Evolutionary conservation across 2,113 vertebrate genomes (phyloP), one percentile per base, ranked within the genome.

Genomic region (Microcebus jonahi): DNA sequence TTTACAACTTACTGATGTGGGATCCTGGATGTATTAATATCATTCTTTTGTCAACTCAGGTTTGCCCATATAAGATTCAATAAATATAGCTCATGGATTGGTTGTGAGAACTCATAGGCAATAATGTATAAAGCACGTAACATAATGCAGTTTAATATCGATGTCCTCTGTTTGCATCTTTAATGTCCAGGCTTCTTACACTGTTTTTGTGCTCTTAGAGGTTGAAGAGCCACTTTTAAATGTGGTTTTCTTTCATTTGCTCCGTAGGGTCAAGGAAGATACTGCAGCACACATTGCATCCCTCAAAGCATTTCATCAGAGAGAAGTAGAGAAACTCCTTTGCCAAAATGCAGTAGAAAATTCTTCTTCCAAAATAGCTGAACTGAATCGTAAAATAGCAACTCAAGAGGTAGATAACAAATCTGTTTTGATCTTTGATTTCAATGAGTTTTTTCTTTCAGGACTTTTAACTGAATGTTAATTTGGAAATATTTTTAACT

Each of bases 281-380:
- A 91, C 94, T 57, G 97, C 97, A 80, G 98, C 99, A 96, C 99
- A 99, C 42, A 97, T 99, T 34, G 96, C 98, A 55, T 98, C 98
- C 29, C 95, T 99, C 96, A 99, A 98, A 97, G 98, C 98, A 48
- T 98, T 99, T 53, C 99, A 99, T 95, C 98, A 98, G 71, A 98
- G 97, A 95, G 99, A 98, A 84, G 2, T 99, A 15, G 99, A 99
- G 96, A 98, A 97, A 23, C 98, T 99, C 84, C 97, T 99, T 63
- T 99, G 99, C 81, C 94, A 98, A 90, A 98, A 99, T 18, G 99
- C 99, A 57, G 90, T 99, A 68, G 99, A 99, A 61, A 99, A 99
- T 98, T 99, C 99, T 15, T 96, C 98, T 90, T 99, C 99, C 79
- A 99, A 98, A 98, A 98, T 99, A 63, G 99, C 99, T 55, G 98